Evolutionary conservation across 1,140 invertebrate species (phyloP).

Genomic region (Pachypeltis micranthus): DNA sequence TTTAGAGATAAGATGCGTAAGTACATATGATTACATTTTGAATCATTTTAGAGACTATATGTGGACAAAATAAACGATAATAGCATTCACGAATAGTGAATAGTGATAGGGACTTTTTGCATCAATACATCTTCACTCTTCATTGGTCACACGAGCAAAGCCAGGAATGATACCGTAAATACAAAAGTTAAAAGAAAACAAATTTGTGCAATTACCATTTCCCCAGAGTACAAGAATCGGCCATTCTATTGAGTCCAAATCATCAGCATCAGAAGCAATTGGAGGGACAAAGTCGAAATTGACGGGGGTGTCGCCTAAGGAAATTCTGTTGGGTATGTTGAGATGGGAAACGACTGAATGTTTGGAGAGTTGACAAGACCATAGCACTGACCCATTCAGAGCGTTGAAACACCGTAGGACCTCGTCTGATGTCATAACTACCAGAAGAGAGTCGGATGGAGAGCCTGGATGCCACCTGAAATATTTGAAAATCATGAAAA

Average conservation of each 20-base stretch:
- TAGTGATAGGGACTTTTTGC: too few species aligned
- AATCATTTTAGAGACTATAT: too few species aligned
- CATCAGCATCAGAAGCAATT: not conserved
- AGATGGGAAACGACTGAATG: not conserved
- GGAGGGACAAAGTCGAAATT: constrained; percentile 67
- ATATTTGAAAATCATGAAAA: too few species aligned
- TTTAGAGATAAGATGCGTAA: too few species aligned
- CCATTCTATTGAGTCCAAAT: constrained; percentile 40
- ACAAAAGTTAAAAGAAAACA: too few species aligned
- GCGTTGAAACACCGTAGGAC: constrained; percentile 35
- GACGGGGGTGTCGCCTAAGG: constrained; percentile 66
- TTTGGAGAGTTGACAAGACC: constrained; percentile 32
- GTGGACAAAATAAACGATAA: too few species aligned
- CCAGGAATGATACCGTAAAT: too few species aligned
- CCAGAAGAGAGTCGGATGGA: constrained; percentile 55
- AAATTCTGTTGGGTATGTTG: constrained; percentile 35
- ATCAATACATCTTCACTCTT: too few species aligned
- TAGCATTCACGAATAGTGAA: too few species aligned
- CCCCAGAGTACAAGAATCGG: constrained; percentile 67
- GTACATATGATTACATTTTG: too few species aligned
- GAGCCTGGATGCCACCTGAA: constrained; percentile 71
- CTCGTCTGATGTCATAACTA: constrained; percentile 66
- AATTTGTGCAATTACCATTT: too few species aligned
- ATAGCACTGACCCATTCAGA: constrained; percentile 30
- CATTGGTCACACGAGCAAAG: too few species aligned